Conservation (phyloP, 2,888 invertebrate species). For the Zygogramma bicolorata region DNA sequence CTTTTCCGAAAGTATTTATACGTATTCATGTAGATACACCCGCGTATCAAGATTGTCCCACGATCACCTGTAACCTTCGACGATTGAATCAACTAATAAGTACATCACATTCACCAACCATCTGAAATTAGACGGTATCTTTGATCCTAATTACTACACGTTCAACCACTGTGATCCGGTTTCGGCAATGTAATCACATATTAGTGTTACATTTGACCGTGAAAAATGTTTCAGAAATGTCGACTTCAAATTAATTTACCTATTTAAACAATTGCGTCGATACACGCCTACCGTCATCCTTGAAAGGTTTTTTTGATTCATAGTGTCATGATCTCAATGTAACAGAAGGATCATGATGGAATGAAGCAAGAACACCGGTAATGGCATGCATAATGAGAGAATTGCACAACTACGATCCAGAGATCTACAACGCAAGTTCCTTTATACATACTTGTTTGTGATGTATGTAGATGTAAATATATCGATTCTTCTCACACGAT, state of each 20-base stretch:
- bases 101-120: no score
- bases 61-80: no score
- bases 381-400: not conserved
- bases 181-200: not conserved
- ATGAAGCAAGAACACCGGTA: not conserved
- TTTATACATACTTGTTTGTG: not conserved
- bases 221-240: not conserved
- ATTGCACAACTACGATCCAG: not conserved
- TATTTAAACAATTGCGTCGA: not conserved
- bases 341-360: not conserved
- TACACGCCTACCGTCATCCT: not conserved
- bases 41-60: no score
- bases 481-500: not conserved
- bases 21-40: no score
- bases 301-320: not conserved
- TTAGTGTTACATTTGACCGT: not conserved
- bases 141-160: no score
- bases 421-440: no score
- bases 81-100: no score
- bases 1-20: no score
- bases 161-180: no score
- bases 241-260: not conserved
- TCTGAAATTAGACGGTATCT: no score
- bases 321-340: not conserved
- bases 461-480: not conserved